Base-by-base conservation (phyloP, 2,797 vertebrate species). In the Coregonus ussuriensis region DNA sequence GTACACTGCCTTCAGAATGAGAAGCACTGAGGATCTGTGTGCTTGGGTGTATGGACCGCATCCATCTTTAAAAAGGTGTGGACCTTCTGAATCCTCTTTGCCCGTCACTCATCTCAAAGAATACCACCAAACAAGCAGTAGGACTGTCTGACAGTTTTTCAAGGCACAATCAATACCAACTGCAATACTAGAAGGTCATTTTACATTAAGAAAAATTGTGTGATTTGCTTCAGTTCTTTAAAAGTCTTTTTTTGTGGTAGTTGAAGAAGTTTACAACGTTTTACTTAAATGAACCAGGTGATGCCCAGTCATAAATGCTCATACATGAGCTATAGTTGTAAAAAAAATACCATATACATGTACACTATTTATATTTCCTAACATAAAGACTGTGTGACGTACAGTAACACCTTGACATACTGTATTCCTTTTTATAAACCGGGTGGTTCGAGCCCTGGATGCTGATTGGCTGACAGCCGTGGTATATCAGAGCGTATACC, bases 41-140 rank as follows among this genome's bases (percentile, higher is more conserved):
- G 37, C 47, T 41, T 51, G 18, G 16, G 65, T 74, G 41, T 59
- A 54, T 67, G 75, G 78, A 75, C 68, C 33, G n/a, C 74, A 81
- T 87, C 79, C 77, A 79, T 87, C 81, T 81, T 84, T 81, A 72
- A 82, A 74, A 76, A 73, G 77, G 72, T 75, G 71, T 77, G 70
- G 71, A 68, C 54, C 70, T 73, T 35, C 74, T 79, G 59, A 63
- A 62, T 37, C 59, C 73, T 75, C 73, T 68, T 72, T 72, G 29
- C 53, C 47, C 16, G 52, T 75, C 6, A 31, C 71, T 56, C 56
- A 53, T 68, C 83, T 86, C 83, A 82, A 78, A 83, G 71, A 73
- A 74, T 15, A 3, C 35, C 29, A 2, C 53, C 65, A 53, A 79
- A 75, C 79, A 83, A 81, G 51, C 33, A 41, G 25, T 29, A 18